Percentiles rank a stretch among this genome's conserved stretches.
phyloP scores from a whole-genome alignment of 2,888 invertebrate genomes.

The Andrena dorsata region DNA sequence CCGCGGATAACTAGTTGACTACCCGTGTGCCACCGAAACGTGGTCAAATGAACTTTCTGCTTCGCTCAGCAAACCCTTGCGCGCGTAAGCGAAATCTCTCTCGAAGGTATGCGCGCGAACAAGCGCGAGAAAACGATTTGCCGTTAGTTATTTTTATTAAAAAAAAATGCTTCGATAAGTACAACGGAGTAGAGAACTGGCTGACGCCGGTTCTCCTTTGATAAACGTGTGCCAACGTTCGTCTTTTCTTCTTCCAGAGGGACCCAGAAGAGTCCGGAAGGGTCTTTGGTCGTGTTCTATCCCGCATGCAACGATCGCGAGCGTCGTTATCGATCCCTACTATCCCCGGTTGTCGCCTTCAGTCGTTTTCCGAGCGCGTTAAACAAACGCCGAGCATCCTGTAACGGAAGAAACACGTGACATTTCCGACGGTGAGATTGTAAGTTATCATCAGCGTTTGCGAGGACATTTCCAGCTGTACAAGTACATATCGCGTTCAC shows the following conservation, averaged over 20 bases:
- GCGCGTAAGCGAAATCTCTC: not conserved
- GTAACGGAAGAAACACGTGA: not conserved
- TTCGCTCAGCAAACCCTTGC: no score
- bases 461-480: not conserved
- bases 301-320: not conserved
- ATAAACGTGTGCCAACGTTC: not conserved
- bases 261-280: not conserved
- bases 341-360: not conserved
- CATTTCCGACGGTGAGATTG: not conserved
- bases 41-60: conserved; percentile 20
- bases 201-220: no score
- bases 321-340: no score
- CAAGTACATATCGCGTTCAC: not conserved
- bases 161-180: not conserved
- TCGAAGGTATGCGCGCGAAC: not conserved
- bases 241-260: not conserved
- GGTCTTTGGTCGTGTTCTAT: not conserved
- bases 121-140: not conserved
- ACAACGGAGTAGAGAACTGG: not conserved
- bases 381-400: conserved; percentile 41
- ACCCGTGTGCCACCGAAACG: conserved; percentile 16
- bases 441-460: not conserved
- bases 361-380: not conserved
- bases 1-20: conserved; percentile 18
- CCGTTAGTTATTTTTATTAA: conserved; percentile 4